Conservation (phyloP, 2,797 vertebrate species). For the Tenualosa ilisha region DNA sequence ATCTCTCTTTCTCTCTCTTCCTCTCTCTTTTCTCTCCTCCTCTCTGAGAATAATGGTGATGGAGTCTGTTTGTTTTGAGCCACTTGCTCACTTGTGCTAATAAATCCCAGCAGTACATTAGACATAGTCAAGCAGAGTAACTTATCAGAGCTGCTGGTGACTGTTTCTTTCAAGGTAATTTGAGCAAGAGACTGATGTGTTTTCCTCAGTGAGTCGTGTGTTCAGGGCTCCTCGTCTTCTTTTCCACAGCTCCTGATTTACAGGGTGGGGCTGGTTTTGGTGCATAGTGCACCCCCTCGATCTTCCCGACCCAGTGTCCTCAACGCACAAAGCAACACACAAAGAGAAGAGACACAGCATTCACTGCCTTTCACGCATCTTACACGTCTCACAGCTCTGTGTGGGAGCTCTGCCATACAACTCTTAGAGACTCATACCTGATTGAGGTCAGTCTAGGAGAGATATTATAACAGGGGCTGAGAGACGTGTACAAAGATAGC, state of each 20-base stretch:
- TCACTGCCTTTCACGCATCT: neutral
- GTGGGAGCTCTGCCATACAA: neutral
- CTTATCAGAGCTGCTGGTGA: constrained; percentile 1
- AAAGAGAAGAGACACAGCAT: neutral
- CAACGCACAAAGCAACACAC: too few relatives aligned
- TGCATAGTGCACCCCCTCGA: neutral
- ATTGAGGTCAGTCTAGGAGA: neutral
- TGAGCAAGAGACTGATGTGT: constrained; percentile 9
- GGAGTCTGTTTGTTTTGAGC: constrained; percentile 3
- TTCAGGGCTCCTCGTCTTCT: neutral
- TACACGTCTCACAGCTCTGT: neutral
- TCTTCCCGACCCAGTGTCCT: too few relatives aligned
- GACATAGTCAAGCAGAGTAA: constrained; percentile 5
- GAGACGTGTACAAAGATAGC: neutral
- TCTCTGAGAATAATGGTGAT: constrained; percentile 18
- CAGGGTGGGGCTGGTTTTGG: neutral
- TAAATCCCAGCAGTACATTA: neutral
- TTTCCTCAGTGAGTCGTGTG: neutral
- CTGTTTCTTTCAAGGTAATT: constrained; percentile 21
- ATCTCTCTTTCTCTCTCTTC: neutral
- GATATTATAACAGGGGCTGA: neutral
- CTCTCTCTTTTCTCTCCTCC: neutral
- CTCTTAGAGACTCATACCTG: neutral
- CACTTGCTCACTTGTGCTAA: neutral
- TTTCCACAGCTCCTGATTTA: neutral